Base-by-base conservation (phyloP, 2,888 invertebrate genomes). In the Ennomos erosarius region DNA sequence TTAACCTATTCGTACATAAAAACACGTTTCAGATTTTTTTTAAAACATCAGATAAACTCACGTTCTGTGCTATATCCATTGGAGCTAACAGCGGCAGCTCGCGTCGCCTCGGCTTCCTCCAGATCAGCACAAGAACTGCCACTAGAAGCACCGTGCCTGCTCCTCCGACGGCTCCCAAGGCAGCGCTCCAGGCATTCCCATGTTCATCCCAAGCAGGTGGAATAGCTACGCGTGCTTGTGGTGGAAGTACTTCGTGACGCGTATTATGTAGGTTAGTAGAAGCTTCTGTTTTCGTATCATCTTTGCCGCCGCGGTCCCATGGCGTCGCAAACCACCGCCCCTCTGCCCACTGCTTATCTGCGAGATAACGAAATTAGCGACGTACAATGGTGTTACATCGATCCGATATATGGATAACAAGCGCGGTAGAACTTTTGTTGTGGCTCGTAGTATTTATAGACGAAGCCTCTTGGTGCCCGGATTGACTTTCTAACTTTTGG, bases 271-370 rank as follows among this genome's bases (percentile, higher is more conserved):
- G 9, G 48, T 59, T 50, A 62, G 44, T 10, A 70, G 69, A 74
- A 71, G 71, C 59, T 72, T 52, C 67, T 69, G 55, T 72, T 42
- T 68, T 68, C 42, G 45, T 52, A 11, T 55, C 60, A 59, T 75
- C 71, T 57, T 72, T 70, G 64, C 79, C 62, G 45, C 39, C 71
- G 67, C 72, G 75, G 60, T 81, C 79, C 85, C 84, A 78, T 70
- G 79, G 78, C 73, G 76, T 79, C 76, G 73, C 70, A 73, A 73
- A 75, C 71, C 75, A 76, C 59, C 75, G 77, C 70, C 81, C 75
- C 67, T 80, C 82, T 77, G 79, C 78, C 88, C 89, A 84, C 80
- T 73, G 83, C 84, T 90, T 90, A 90, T 90, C 90, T 90, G 79
- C 51, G 62, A 81, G 90, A 90, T 90, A 91, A 90, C 85, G 64